Percentiles rank a stretch among this genome's conserved stretches.
Conservation (phyloP, 1,140 invertebrate genomes). For the Lordiphosa stackelbergi region DNA sequence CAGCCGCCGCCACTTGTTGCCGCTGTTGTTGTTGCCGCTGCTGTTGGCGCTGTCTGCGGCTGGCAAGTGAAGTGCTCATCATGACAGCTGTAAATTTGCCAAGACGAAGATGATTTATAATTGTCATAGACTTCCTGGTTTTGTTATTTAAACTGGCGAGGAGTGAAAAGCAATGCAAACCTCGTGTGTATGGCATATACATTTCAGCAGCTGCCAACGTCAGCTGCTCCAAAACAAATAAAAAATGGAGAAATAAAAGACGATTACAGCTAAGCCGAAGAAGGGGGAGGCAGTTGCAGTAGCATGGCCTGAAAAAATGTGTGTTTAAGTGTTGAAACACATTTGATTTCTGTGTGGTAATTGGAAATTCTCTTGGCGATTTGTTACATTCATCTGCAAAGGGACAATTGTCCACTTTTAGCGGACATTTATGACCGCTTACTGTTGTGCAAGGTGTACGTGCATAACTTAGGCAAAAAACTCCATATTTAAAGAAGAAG, state of each 20-base stretch:
- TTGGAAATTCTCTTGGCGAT: too few species aligned
- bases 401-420: too few species aligned
- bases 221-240: constrained; percentile 20
- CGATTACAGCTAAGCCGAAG: neutral
- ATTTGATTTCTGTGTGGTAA: too few species aligned
- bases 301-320: neutral
- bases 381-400: too few species aligned
- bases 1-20: constrained; percentile 23
- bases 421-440: too few species aligned
- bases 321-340: constrained; percentile 1
- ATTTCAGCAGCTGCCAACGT: constrained; percentile 45
- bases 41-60: constrained; percentile 36
- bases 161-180: constrained; percentile 50
- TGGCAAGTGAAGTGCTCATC: constrained; percentile 68
- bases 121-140: constrained; percentile 73
- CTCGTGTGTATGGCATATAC: constrained; percentile 46
- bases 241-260: neutral
- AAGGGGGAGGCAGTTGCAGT: neutral
- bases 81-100: constrained; percentile 65
- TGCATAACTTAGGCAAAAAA: too few species aligned
- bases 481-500: too few species aligned
- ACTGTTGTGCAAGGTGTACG: too few species aligned
- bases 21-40: constrained; percentile 25
- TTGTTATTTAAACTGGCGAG: constrained; percentile 41
- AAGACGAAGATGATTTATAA: constrained; percentile 69